phyloP scores from a whole-genome alignment of 2,113 vertebrate species.

The Hydrolagus affinis region DNA sequence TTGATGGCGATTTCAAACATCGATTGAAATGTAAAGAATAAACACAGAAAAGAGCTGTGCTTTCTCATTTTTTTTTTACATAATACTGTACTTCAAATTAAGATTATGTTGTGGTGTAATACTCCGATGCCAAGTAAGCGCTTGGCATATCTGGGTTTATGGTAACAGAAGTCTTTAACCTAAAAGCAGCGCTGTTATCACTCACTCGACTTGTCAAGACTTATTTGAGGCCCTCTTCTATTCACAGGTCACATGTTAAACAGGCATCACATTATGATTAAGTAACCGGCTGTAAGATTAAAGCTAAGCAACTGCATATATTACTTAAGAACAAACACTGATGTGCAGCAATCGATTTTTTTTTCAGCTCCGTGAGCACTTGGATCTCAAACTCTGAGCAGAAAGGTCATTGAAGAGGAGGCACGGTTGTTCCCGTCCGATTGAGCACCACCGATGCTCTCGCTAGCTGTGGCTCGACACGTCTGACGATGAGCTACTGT shows the following conservation, averaged over 20 bases:
- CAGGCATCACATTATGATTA: conserved; percentile 30
- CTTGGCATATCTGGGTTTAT: background rate
- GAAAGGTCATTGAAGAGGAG: conserved; percentile 27
- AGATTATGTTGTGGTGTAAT: background rate
- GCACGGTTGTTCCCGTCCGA: conserved; percentile 20
- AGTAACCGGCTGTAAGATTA: conserved; percentile 30
- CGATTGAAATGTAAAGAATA: conserved; percentile 1
- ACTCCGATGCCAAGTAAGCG: conserved; percentile 5
- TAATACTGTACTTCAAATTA: conserved; percentile 29
- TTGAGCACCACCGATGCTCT: background rate
- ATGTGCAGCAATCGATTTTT: conserved; percentile 24
- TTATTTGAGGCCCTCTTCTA: conserved; percentile 25
- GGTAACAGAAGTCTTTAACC: background rate
- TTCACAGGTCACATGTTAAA: conserved; percentile 30
- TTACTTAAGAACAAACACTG: conserved; percentile 32
- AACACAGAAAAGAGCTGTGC: background rate
- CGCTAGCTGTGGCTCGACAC: conserved; percentile 27
- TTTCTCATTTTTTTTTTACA: background rate
- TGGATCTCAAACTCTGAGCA: conserved; percentile 27
- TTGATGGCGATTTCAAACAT: background rate
- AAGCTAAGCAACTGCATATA: conserved; percentile 33
- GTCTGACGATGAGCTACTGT: conserved; percentile 92
- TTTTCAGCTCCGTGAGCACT: conserved; percentile 16
- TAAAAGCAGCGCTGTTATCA: conserved; percentile 10
- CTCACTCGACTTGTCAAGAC: conserved; percentile 29